Evolutionary conservation across 2,888 invertebrate genomes (phyloP).

Genomic region (Eupithecia vulgata): DNA sequence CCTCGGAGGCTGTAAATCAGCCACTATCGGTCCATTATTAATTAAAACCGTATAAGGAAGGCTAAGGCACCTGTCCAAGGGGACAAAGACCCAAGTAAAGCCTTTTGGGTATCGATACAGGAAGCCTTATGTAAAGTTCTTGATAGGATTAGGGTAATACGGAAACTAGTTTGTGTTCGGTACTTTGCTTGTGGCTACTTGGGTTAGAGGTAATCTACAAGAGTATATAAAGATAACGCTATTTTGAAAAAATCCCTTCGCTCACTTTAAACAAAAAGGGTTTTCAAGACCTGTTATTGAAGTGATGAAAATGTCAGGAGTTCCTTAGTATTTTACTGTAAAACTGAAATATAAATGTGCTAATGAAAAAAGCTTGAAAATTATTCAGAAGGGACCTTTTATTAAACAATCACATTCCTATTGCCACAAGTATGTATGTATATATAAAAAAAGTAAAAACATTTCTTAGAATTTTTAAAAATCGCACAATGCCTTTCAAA

Average conservation of each 20-base stretch:
- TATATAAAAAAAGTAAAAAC: no score
- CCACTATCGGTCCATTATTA: conserved; percentile 78
- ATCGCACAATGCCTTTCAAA: not conserved
- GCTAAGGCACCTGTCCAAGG: conserved; percentile 73
- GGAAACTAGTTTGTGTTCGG: not conserved
- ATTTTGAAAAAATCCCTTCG: not conserved
- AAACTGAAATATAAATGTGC: not conserved
- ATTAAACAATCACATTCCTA: not conserved
- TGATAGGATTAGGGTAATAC: conserved; percentile 15
- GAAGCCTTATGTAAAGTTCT: conserved; percentile 54
- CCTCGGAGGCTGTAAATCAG: conserved; percentile 57
- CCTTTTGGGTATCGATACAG: conserved; percentile 77
- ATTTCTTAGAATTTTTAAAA: no score
- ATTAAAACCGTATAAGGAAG: conserved; percentile 76
- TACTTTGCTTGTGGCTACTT: not conserved
- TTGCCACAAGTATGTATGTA: no score
- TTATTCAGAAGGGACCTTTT: not conserved
- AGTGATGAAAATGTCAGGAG: not conserved
- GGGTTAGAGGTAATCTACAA: not conserved
- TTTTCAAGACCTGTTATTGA: not conserved
- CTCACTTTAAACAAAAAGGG: not conserved
- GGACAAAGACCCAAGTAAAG: conserved; percentile 71
- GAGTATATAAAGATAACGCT: not conserved
- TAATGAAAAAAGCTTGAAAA: not conserved
- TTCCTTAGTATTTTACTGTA: not conserved